Evolutionary conservation across 30 jellyfish, hydroid and myxozoan species (phyloP).

Genomic region (Turritopsis rubra): DNA sequence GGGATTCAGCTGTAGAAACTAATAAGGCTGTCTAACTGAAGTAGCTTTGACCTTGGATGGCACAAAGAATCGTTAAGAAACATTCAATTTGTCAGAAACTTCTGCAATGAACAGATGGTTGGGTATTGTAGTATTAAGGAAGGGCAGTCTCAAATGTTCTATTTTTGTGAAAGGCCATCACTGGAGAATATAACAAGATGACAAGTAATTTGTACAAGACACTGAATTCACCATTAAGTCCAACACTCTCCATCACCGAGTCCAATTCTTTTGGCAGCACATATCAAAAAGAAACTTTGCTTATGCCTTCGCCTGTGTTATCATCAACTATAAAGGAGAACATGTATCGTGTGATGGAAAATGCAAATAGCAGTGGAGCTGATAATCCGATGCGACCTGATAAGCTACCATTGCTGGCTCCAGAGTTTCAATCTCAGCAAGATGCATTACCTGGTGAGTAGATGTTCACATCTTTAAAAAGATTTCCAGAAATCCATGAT

Average conservation of each 20-base stretch:
- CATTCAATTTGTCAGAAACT: too few relatives aligned
- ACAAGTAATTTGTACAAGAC: background rate
- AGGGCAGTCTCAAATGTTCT: too few relatives aligned
- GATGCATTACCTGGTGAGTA: too few relatives aligned
- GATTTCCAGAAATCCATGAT: too few relatives aligned
- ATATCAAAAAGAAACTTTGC: background rate
- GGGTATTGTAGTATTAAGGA: too few relatives aligned
- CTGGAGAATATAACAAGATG: constrained; percentile 16
- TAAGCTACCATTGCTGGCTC: background rate
- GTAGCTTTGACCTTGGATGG: too few relatives aligned
- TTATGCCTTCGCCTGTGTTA: constrained; percentile 1
- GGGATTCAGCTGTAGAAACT: too few relatives aligned
- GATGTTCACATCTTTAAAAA: too few relatives aligned
- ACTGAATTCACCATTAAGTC: constrained; percentile 24
- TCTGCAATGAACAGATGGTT: too few relatives aligned
- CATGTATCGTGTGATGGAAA: background rate
- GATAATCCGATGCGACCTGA: background rate
- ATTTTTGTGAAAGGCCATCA: constrained; percentile 16
- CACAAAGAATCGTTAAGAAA: too few relatives aligned
- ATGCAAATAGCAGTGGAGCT: background rate
- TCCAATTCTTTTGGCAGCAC: background rate
- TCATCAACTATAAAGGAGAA: background rate
- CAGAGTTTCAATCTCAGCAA: too few relatives aligned
- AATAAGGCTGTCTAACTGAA: too few relatives aligned
- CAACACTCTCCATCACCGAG: constrained; percentile 6